Evolutionary conservation across 2,113 vertebrate species (phyloP).

Genomic region (Oenanthe oenanthe): DNA sequence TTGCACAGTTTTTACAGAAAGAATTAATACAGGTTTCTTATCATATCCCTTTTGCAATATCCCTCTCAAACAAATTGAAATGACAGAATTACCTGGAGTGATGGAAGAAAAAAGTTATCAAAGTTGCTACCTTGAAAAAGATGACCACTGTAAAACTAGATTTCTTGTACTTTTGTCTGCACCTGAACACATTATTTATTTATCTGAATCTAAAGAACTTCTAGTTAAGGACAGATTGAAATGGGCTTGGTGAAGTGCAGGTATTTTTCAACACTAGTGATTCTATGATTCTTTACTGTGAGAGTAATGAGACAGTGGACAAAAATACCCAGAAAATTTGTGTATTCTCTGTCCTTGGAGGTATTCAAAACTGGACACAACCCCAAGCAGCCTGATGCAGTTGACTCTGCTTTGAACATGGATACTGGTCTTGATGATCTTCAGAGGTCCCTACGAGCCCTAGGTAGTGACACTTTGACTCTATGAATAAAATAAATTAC

Average conservation of each 20-base stretch:
- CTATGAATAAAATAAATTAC: neutral
- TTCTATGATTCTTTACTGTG: neutral
- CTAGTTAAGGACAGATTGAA: neutral
- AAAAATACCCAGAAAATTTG: neutral
- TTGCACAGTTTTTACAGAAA: neutral
- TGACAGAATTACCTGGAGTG: neutral
- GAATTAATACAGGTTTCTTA: neutral
- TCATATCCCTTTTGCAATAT: neutral
- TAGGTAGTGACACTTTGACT: neutral
- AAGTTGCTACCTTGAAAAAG: neutral
- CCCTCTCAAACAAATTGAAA: neutral
- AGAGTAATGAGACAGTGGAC: no score
- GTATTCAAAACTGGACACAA: neutral
- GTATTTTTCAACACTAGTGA: neutral
- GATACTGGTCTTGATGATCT: neutral
- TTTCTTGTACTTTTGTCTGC: neutral
- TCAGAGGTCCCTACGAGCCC: neutral
- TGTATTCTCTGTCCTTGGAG: neutral
- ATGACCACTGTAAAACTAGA: neutral
- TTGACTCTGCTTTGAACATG: neutral
- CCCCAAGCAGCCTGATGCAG: neutral
- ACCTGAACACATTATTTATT: neutral
- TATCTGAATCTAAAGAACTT: neutral
- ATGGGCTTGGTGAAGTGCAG: neutral
- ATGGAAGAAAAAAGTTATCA: neutral